Conservation (phyloP, 2,888 invertebrate species). For the Caradrina kadenii region DNA sequence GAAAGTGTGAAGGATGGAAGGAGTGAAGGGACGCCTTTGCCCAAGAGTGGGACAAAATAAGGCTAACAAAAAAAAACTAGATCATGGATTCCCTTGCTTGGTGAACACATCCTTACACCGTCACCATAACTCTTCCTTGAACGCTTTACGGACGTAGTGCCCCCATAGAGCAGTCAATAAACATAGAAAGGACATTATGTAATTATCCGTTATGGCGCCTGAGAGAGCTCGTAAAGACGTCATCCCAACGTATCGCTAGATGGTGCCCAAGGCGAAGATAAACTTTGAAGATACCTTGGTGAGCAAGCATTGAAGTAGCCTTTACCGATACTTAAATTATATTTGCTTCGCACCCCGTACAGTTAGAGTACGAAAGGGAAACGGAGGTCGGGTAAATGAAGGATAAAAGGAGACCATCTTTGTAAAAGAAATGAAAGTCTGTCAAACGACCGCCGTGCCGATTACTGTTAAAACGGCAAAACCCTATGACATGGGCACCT, state of each 20-base stretch:
- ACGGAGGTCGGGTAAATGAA: too few relatives aligned
- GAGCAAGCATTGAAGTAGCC: constrained; percentile 12
- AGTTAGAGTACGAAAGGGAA: too few relatives aligned
- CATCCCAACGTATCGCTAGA: constrained; percentile 34
- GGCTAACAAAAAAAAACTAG: too few relatives aligned
- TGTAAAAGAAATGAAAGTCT: too few relatives aligned
- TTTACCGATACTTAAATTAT: constrained; percentile 19
- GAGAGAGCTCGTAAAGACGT: constrained; percentile 42
- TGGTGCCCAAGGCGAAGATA: constrained; percentile 16
- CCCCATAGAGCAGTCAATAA: constrained; percentile 23
- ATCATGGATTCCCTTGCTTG: not conserved
- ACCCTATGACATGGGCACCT: not conserved
- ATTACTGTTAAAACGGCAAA: too few relatives aligned
- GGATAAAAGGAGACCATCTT: too few relatives aligned
- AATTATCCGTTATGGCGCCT: constrained; percentile 48
- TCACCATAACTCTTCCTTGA: constrained; percentile 4
- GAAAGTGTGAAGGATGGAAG: too few relatives aligned
- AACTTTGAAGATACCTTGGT: constrained; percentile 4
- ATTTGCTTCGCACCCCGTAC: too few relatives aligned
- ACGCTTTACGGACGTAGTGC: constrained; percentile 1
- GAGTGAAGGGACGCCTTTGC: too few relatives aligned
- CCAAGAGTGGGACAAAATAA: too few relatives aligned
- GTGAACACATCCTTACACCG: not conserved
- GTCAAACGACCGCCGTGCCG: too few relatives aligned
- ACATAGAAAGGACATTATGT: constrained; percentile 49